Conservation (phyloP, 2,797 vertebrate genomes). For the Jordanella pulchra region DNA sequence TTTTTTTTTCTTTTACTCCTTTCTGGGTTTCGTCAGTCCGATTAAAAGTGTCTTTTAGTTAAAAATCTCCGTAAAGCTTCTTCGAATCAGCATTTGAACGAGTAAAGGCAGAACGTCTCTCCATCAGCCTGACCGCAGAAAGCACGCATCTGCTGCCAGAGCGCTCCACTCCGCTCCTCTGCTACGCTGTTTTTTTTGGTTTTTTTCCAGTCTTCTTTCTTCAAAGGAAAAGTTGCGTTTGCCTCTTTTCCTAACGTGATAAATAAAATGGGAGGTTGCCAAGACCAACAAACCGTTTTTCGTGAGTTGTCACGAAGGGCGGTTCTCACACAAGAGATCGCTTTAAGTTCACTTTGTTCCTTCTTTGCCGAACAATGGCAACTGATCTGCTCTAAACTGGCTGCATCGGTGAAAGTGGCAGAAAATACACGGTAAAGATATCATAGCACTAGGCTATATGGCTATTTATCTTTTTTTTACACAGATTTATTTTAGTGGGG, state of each 20-base stretch:
- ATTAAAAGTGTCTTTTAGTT: neutral
- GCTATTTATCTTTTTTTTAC: too few relatives aligned
- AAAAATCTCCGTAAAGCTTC: neutral
- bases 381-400: neutral
- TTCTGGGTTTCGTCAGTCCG: neutral
- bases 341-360: neutral
- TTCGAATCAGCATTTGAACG: too few relatives aligned
- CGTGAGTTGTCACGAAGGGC: neutral
- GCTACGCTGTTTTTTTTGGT: neutral
- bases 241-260: conserved; percentile 17
- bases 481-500: too few relatives aligned
- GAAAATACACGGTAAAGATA: too few relatives aligned
- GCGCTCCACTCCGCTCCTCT: conserved; percentile 12
- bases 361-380: neutral
- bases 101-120: conserved; percentile 1
- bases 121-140: neutral
- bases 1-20: conserved; percentile 11
- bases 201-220: neutral
- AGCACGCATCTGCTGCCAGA: neutral
- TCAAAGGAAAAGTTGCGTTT: conserved; percentile 43
- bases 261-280: neutral
- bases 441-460: too few relatives aligned
- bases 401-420: too few relatives aligned
- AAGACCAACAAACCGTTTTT: neutral
- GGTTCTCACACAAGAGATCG: neutral